Evolutionary conservation across 2,113 vertebrate genomes (phyloP), one percentile per base, ranked within the genome.

Genomic region (Passer montanus): DNA sequence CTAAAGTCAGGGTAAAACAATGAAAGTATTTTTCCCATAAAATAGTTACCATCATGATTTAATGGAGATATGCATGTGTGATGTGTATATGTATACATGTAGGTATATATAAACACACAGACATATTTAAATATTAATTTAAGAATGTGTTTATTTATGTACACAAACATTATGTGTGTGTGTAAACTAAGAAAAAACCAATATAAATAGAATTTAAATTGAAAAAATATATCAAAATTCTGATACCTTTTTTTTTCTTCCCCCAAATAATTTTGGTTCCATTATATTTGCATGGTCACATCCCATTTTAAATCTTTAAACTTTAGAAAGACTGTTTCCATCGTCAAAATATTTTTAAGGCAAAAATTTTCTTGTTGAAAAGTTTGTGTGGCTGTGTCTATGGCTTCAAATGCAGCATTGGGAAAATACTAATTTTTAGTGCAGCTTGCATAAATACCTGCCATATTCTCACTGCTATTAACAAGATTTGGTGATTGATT

Each of bases 361-460:
- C 3, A 66, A 72, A 53, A 37, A 3, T 13, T 35, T 7, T 8
- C 21, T 64, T 12, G 0, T 7, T 49, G 44, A 26, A 50, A 87
- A 44, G 1, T 52, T 87, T 47, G 3, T 50, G 17, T 63, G 28
- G 3, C 9, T 81, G 6, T 18, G 30, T 41, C 47, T 90, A 30
- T 53, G 53, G 43, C 89, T 91, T 95, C 70, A 96, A 77, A 91
- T 31, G 52, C 39, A 93, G 15, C 66, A 70, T 86, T 95, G 73
- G 92, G 85, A 96, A 97, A 95, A 46, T 22, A 86, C 16, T 69
- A 47, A 75, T 95, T 87, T 89, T 81, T 87, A 84, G 72, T 90
- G 26, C n/a, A 81, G 49, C 84, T 97, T 97, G 85, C 70, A 89
- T 67, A 92, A 96, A 77, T 90, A 59, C 6, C 47, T 83, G 72